Base-by-base conservation (phyloP, 2,888 invertebrate species). In the Amphipyra tragopoginis region DNA sequence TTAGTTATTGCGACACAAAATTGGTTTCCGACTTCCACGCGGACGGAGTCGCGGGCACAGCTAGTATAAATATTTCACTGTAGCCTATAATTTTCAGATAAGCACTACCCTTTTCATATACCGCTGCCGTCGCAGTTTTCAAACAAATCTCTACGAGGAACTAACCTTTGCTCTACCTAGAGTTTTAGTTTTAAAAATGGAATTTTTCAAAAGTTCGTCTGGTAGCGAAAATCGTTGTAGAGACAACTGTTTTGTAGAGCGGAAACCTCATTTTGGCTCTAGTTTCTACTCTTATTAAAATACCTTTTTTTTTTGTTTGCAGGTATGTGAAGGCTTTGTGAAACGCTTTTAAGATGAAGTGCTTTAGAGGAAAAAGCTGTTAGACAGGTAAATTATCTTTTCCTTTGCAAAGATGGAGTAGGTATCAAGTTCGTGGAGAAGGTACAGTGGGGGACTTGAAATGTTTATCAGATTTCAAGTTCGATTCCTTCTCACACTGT, bases 251-350 rank as follows among this genome's bases (percentile, higher is more conserved):
- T 71, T 68, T 61, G 62, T 76, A 60, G 73, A 76, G 57, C 59
- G 55, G 49, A 71, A 78, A 73, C 45, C 54, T 67, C 66, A 73
- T 79, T 72, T 63, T 54, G 36, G 42, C 39, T 53, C 43, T 14
- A 42, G 45, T 64, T 70, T 61, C 11, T 36, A 29, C 15, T 15
- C 11, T 59, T 70, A 71, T 62, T 63, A 62, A 76, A 65, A 68
- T 53, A n/a, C 26, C 51, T 43, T 57, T 53, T 54, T 59, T 72
- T 75, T 63, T 78, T 78, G 57, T 78, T 67, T 36, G 0, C 76
- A 77, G 77, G 76, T 77, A 79, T 48, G 68, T 72, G 60, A 52
- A 48, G 13, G 13, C 47, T 58, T 49, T 58, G 44, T 52, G 48
- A 14, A n/a, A 15, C 6, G 43, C 6, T 52, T 21, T 51, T 8